Evolutionary conservation across 1,140 invertebrate species (phyloP).

Genomic region (Calephelis virginiensis): DNA sequence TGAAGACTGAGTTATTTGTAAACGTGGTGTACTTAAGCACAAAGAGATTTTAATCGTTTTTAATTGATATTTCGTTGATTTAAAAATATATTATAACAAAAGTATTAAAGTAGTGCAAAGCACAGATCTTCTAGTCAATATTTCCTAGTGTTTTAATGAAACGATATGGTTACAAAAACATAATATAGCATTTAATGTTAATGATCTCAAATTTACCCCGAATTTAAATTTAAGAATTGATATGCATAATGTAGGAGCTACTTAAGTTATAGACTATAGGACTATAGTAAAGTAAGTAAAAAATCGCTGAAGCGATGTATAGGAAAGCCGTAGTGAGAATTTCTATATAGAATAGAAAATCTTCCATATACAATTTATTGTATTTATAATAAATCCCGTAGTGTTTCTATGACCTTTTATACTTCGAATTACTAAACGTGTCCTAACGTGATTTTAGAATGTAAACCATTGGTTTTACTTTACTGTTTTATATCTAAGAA

Average conservation of each 20-base stretch:
- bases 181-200: conserved; percentile 34
- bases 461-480: not conserved
- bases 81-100: not conserved
- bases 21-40: not conserved
- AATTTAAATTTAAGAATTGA: conserved; percentile 49
- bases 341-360: conserved; percentile 44
- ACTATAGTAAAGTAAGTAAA: conserved; percentile 23
- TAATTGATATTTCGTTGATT: not conserved
- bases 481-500: not conserved
- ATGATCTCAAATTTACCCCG: conserved; percentile 54
- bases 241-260: conserved; percentile 26
- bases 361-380: conserved; percentile 41
- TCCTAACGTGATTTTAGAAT: not conserved
- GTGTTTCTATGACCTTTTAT: conserved; percentile 74
- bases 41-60: conserved; percentile 2
- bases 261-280: conserved; percentile 23
- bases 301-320: conserved; percentile 43
- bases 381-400: conserved; percentile 62
- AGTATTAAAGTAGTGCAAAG: conserved; percentile 48
- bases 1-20: conserved; percentile 44
- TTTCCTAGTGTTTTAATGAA: conserved; percentile 32
- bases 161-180: conserved; percentile 15
- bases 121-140: conserved; percentile 49
- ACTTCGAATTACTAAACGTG: conserved; percentile 39
- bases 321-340: conserved; percentile 71